Evolutionary conservation across 2,113 vertebrate genomes (phyloP).

Genomic region (Hippolais icterina): DNA sequence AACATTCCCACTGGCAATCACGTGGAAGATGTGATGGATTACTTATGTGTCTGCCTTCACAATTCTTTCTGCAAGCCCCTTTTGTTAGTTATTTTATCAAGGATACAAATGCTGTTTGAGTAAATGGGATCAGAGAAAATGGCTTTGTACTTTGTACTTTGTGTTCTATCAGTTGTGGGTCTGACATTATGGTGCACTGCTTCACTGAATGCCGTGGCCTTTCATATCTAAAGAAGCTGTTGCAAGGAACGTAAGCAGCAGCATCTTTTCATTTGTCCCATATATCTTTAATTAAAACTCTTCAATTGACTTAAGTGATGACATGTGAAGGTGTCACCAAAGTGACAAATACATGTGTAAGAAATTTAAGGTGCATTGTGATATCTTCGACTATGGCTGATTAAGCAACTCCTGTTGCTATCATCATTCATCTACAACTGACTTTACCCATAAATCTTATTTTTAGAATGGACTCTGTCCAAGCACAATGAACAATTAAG

Average conservation of each 20-base stretch:
- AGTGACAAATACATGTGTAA: neutral
- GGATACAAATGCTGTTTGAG: neutral
- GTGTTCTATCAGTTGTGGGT: neutral
- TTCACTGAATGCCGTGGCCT: neutral
- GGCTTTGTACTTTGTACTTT: neutral
- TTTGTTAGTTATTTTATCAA: neutral
- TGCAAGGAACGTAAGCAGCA: neutral
- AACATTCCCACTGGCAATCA: neutral
- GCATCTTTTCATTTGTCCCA: neutral
- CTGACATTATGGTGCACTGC: neutral
- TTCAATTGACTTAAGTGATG: neutral
- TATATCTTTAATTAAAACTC: neutral
- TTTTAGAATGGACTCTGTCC: neutral
- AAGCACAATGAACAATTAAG: neutral
- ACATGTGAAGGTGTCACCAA: neutral
- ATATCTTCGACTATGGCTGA: neutral
- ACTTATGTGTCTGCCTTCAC: neutral
- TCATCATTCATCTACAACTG: neutral
- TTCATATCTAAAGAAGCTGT: neutral
- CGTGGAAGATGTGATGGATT: neutral
- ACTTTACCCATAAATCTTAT: neutral
- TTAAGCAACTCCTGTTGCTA: neutral
- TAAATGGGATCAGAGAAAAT: neutral
- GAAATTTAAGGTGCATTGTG: neutral
- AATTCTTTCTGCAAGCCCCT: neutral